Conservation (phyloP, 2,888 invertebrate genomes). For the Cenopis cana region DNA sequence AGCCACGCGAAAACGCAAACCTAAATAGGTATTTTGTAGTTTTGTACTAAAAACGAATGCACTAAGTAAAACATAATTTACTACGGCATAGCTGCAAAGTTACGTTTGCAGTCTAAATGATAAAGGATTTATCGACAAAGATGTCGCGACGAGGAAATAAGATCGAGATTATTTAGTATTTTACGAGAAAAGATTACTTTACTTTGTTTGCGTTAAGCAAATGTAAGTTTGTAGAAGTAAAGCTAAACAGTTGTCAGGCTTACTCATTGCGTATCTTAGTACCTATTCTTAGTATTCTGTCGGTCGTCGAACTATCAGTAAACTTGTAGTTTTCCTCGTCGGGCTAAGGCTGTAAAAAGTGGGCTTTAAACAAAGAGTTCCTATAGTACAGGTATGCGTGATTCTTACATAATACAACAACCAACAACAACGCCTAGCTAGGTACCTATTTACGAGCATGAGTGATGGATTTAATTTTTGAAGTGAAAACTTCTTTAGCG, state of each 20-base stretch:
- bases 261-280: conserved; percentile 43
- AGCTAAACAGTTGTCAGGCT: conserved; percentile 39
- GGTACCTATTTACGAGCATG: no score
- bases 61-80: conserved; percentile 39
- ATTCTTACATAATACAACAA: neutral
- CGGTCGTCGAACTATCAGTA: conserved; percentile 44
- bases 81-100: conserved; percentile 18
- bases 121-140: conserved; percentile 19
- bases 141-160: neutral
- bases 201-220: conserved; percentile 7
- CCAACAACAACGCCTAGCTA: neutral
- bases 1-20: conserved; percentile 21
- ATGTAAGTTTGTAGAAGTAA: conserved; percentile 28
- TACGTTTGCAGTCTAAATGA: conserved; percentile 7
- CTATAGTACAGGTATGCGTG: neutral
- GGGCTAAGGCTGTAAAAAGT: conserved; percentile 1
- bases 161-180: conserved; percentile 1
- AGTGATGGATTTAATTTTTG: no score
- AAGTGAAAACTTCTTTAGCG: no score
- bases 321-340: conserved; percentile 40
- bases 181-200: conserved; percentile 3
- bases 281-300: conserved; percentile 42
- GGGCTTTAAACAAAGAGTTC: neutral
- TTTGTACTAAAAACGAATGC: conserved; percentile 32
- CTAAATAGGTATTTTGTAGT: conserved; percentile 29